Evolutionary conservation across 2,797 vertebrate species (phyloP).

Genomic region (Gymnopithys bicolor): DNA sequence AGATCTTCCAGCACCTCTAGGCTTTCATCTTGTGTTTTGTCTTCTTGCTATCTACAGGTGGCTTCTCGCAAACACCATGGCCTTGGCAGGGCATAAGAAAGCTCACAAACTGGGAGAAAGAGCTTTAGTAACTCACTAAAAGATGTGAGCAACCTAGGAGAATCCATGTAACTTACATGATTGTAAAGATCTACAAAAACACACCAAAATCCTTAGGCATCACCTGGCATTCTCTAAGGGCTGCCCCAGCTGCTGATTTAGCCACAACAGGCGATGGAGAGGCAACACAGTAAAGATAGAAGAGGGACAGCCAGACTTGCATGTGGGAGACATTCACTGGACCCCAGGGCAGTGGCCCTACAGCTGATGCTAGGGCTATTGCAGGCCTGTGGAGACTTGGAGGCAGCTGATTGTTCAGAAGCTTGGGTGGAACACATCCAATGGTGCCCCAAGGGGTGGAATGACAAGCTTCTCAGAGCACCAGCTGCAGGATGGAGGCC

Average conservation of each 20-base stretch:
- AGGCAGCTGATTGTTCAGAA: fast-evolving
- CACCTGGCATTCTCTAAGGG: background rate
- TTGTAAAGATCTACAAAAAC: too few relatives aligned
- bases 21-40: too few relatives aligned
- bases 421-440: fast-evolving
- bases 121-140: too few relatives aligned
- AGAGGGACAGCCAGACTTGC: fast-evolving
- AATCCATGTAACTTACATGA: too few relatives aligned
- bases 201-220: too few relatives aligned
- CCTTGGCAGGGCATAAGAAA: too few relatives aligned
- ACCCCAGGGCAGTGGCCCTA: background rate
- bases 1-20: too few relatives aligned
- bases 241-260: background rate
- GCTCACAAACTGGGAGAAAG: too few relatives aligned
- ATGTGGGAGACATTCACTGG: fast-evolving
- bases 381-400: background rate
- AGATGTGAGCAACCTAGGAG: too few relatives aligned
- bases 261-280: fast-evolving
- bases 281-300: background rate
- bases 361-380: fast-evolving
- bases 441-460: fast-evolving
- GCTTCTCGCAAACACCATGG: too few relatives aligned
- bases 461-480: background rate
- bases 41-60: too few relatives aligned
- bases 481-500: background rate